A percentile compares a stretch with the other conserved stretches of the same genome.
Evolutionary conservation across 2,797 vertebrate genomes (phyloP).

Genomic region (Atherinosoma microstoma): DNA sequence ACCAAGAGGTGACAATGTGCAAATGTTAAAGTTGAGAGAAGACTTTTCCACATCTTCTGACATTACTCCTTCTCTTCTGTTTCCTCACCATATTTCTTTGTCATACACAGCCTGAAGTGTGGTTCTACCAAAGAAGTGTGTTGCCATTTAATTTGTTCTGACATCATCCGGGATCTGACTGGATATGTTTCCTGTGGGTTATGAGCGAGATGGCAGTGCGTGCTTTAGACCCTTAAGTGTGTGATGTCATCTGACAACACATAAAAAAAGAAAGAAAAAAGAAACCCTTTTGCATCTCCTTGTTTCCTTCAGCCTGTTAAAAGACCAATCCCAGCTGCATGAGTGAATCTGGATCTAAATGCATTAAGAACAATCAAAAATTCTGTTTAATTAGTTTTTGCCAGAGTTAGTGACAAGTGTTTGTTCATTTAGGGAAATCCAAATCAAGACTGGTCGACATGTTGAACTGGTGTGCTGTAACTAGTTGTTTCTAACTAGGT

Average conservation of each 20-base stretch:
- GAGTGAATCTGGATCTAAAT: conserved; percentile 9
- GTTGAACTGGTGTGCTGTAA: conserved; percentile 29
- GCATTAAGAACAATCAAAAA: neutral
- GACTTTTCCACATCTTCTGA: neutral
- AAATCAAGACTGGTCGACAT: neutral
- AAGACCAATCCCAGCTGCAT: conserved; percentile 1
- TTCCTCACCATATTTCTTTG: conserved; percentile 23
- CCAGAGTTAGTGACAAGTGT: neutral
- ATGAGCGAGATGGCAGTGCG: conserved; percentile 46
- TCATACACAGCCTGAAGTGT: conserved; percentile 42
- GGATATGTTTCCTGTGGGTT: conserved; percentile 49
- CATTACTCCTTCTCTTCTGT: conserved; percentile 5
- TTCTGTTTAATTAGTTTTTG: neutral
- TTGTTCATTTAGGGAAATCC: neutral
- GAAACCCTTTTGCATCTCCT: neutral
- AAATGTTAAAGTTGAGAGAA: neutral
- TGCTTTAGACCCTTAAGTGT: conserved; percentile 44
- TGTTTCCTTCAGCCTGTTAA: conserved; percentile 33
- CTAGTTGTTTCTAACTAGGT: conserved; percentile 7
- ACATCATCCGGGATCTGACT: conserved; percentile 65
- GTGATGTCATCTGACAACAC: conserved; percentile 56
- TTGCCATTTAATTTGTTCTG: conserved; percentile 64
- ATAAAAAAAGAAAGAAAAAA: neutral
- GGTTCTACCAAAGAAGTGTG: conserved; percentile 48
- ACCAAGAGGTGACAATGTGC: conserved; percentile 6